Conservation (phyloP, 2,888 invertebrate genomes). For the Papilio gigon region DNA sequence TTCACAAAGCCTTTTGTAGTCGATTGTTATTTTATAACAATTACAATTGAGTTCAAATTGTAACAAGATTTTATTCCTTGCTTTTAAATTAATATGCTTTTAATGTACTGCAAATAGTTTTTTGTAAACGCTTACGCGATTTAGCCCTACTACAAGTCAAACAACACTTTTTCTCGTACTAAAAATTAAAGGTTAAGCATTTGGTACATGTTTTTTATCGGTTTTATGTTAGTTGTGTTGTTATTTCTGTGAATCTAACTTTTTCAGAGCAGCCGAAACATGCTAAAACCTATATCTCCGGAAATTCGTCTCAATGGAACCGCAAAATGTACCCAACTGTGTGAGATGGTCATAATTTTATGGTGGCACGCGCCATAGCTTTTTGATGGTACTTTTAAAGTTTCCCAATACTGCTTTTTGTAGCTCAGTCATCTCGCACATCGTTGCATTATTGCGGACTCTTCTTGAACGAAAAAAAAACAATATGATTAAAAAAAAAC, state of each 20-base stretch:
- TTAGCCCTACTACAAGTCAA: too few relatives aligned
- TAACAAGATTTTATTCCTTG: not conserved
- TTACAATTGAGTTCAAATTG: not conserved
- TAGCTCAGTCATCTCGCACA: not conserved
- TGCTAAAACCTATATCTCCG: too few relatives aligned
- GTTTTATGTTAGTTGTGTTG: too few relatives aligned
- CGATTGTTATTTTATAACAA: constrained; percentile 9
- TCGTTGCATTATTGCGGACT: too few relatives aligned
- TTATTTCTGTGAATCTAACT: too few relatives aligned
- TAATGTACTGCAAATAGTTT: not conserved
- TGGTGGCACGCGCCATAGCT: too few relatives aligned
- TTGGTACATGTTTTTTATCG: too few relatives aligned
- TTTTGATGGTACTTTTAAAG: not conserved
- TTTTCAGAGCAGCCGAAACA: too few relatives aligned
- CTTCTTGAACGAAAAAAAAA: not conserved
- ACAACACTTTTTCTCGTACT: too few relatives aligned
- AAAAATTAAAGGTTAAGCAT: too few relatives aligned
- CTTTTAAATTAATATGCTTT: not conserved
- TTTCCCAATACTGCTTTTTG: too few relatives aligned
- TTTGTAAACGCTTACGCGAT: too few relatives aligned
- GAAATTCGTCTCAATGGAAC: not conserved
- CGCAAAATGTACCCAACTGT: not conserved
- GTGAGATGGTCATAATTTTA: not conserved
- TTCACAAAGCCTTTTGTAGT: not conserved
- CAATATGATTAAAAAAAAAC: not conserved